These are phyloP conservation scores for Corvus cornix DNA, from an alignment of 2,113 vertebrate genomes.

Conservation along the genomic window DNA sequence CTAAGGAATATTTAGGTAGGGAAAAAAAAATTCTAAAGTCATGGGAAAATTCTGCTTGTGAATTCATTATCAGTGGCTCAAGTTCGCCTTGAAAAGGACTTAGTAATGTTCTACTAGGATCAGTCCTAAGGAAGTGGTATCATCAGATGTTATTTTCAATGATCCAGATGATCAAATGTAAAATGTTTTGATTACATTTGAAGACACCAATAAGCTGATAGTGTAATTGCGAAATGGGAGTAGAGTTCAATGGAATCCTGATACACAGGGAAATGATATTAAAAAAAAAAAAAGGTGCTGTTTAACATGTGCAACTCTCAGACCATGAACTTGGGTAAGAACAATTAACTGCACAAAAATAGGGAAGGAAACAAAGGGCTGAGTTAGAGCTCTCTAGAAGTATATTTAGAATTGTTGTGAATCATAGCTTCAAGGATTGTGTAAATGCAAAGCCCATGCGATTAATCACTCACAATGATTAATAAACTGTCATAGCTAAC, in stretches of 20 bases:
- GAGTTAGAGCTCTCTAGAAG: not conserved
- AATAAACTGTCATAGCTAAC: not conserved
- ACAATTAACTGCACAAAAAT: not conserved
- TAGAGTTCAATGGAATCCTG: not conserved
- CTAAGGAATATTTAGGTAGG: not conserved
- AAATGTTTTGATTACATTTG: not conserved
- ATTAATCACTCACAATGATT: conserved; percentile 7
- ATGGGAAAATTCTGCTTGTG: not conserved
- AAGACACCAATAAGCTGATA: not conserved
- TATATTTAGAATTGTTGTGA: conserved; percentile 18
- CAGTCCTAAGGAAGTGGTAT: not conserved
- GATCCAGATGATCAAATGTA: not conserved
- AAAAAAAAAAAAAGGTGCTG: not conserved
- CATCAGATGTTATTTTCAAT: not conserved
- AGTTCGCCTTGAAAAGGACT: not conserved
- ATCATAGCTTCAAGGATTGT: not conserved
- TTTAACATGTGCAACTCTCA: not conserved
- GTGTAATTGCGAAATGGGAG: not conserved
- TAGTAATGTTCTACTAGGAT: not conserved
- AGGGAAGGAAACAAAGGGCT: not conserved
- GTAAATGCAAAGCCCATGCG: not conserved
- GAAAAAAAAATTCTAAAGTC: not conserved
- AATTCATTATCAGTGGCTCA: not conserved
- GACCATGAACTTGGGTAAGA: not conserved
- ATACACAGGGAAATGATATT: not conserved